These are phyloP conservation scores for Diuraphis noxia DNA, from an alignment of 1,140 invertebrate species.

Conservation along the genomic window DNA sequence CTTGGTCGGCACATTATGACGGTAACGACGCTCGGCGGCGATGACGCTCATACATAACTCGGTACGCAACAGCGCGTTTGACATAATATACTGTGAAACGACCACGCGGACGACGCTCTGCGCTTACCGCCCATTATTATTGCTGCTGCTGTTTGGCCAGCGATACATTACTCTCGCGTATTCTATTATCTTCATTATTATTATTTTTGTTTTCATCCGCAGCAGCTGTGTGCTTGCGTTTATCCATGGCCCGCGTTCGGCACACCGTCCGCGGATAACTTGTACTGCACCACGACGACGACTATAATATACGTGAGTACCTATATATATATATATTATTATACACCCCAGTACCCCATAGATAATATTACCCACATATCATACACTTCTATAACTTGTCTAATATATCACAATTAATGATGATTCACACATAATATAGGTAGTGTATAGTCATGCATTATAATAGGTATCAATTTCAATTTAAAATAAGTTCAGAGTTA, in stretches of 20 bases:
- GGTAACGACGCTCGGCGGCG: neutral
- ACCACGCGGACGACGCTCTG: neutral
- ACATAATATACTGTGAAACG: slow-evolving; percentile 22
- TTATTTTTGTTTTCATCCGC: neutral
- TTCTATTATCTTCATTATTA: neutral
- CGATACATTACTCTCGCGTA: neutral
- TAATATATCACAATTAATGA: too few relatives aligned
- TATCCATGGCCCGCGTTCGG: neutral
- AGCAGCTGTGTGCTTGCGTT: neutral
- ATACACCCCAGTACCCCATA: neutral
- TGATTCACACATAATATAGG: too few relatives aligned
- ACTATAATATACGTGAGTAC: neutral
- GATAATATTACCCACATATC: neutral
- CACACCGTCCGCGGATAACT: neutral
- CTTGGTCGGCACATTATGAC: slow-evolving; percentile 8
- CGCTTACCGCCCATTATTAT: too few relatives aligned
- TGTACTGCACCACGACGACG: neutral
- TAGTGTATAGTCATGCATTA: too few relatives aligned
- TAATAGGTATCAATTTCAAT: too few relatives aligned
- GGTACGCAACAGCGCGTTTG: slow-evolving; percentile 28
- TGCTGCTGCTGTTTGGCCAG: too few relatives aligned
- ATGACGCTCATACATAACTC: slow-evolving; percentile 14
- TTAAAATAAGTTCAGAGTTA: too few relatives aligned
- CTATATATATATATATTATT: neutral
- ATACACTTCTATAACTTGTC: too few relatives aligned